Evolutionary conservation across 2,113 vertebrate genomes (phyloP).

Genomic region (Toxotes chatareus): DNA sequence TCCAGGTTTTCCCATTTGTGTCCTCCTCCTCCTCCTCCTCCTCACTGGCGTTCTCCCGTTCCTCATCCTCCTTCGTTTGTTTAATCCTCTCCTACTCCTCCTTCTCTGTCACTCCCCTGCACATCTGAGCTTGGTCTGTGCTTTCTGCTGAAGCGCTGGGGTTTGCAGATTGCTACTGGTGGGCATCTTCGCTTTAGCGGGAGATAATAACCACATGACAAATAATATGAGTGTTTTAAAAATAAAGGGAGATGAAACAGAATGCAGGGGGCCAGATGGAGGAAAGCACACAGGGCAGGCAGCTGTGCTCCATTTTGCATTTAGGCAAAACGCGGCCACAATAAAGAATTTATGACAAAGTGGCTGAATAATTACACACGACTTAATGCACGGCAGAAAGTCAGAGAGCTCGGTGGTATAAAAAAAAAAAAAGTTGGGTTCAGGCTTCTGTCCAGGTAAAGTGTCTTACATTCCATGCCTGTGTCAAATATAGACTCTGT

Average conservation of each 20-base stretch:
- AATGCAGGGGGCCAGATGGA: constrained; percentile 41
- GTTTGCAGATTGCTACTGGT: constrained; percentile 43
- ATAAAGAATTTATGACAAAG: constrained; percentile 84
- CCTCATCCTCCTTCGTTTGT: constrained; percentile 71
- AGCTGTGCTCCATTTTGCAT: constrained; percentile 65
- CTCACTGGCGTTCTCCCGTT: constrained; percentile 46
- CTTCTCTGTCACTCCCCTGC: constrained; percentile 52
- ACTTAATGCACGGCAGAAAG: constrained; percentile 67
- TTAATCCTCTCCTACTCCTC: constrained; percentile 72
- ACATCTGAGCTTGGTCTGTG: constrained; percentile 48
- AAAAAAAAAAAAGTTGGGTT: constrained; percentile 37
- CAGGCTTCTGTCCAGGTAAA: constrained; percentile 55
- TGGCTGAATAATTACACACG: constrained; percentile 80
- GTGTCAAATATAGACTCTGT: constrained; percentile 49
- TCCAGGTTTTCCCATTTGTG: constrained; percentile 63
- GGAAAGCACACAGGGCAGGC: constrained; percentile 26
- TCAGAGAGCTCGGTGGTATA: constrained; percentile 21
- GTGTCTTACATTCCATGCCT: constrained; percentile 21
- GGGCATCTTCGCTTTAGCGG: constrained; percentile 34
- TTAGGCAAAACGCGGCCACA: constrained; percentile 64
- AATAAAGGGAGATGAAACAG: constrained; percentile 16
- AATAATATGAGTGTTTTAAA: constrained; percentile 51
- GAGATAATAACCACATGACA: constrained; percentile 65
- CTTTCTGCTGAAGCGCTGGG: constrained; percentile 44
- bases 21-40: constrained; percentile 56